Base-by-base conservation (phyloP, 1,140 invertebrate species). In the Zaprionus nigranus region DNA sequence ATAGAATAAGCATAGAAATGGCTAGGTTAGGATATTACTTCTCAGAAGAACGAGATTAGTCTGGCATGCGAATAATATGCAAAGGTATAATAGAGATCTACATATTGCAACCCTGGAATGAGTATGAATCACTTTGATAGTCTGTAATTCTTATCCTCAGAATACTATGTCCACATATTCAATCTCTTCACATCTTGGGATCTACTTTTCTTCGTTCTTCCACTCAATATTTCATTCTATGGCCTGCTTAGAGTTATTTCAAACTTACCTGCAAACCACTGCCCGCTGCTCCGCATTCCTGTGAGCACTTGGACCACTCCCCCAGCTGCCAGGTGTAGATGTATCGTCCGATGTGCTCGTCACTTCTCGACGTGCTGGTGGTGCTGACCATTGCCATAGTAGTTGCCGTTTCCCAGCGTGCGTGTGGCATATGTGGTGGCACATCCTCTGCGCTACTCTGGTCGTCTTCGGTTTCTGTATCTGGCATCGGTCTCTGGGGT, bases 221-320 rank as follows among this genome's bases (percentile, higher is more conserved):
- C 26, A 7, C 26, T 30, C 28, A 7, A 7, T 30, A 9, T 30
- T 2, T 4, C 15, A 13, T 40, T 40, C 13, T 5, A 40, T n/a
- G 3, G 38, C 38, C 15, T 6, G 7, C 38, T 40, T 6, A 15
- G 4, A n/a, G 12, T 5, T 40, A 17, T 13, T 17, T 2, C 3
- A 9, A 61, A 78, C 83, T 86, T 60, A 92, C 92, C 77, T 87
- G 76, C 51, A 92, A 79, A 28, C 91, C 92, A 22, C 78, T 87
- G 3, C 97, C 97, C 62, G 95, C 95, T 36, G 96, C 96, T 9
- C 97, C 98, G 90, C 98, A 99, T 11, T 96, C 95, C 82, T 96
- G 95, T 3, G 97, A 97, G 93, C 98, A 99, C 30, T 95, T 94
- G 2, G 97, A 97, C 97, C 97, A 98, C 28, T 97, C 95, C 1